These are phyloP conservation scores for Iguana delicatissima DNA, from an alignment of 2,797 vertebrate species.

Conservation along the genomic window DNA sequence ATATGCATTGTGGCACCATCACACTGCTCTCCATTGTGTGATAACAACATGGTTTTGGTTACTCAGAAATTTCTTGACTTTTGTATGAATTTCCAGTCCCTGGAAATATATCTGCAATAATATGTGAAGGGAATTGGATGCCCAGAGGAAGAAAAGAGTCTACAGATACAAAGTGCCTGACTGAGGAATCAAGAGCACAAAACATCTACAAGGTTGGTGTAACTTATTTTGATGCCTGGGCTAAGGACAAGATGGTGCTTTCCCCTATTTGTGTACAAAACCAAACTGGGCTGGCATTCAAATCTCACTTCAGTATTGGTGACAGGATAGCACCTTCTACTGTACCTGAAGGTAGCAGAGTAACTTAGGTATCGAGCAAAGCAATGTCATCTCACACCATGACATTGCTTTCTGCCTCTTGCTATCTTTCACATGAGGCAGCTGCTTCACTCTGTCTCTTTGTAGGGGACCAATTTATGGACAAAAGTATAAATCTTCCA, in stretches of 20 bases:
- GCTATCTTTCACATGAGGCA: not conserved
- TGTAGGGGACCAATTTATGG: not conserved
- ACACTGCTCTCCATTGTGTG: not conserved
- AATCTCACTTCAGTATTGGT: not conserved
- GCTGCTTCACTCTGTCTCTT: not conserved
- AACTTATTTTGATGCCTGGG: not conserved
- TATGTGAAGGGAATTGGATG: not conserved
- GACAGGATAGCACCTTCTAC: not conserved
- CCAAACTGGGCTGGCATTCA: not conserved
- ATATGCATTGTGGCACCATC: not conserved
- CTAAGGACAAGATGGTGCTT: not conserved
- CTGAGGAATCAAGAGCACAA: not conserved
- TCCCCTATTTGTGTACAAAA: not conserved
- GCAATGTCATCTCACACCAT: not conserved
- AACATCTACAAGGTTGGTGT: not conserved
- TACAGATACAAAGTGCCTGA: not conserved
- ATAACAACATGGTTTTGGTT: not conserved
- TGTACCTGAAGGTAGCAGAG: not conserved
- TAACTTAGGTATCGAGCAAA: not conserved
- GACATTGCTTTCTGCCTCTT: too few species aligned
- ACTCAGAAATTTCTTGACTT: not conserved
- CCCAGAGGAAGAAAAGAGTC: not conserved
- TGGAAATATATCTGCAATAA: not conserved
- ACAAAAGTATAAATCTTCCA: not conserved
- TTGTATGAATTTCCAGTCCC: not conserved